Evolutionary conservation across 2,797 vertebrate species (phyloP).

Genomic region (Sciurus carolinensis): DNA sequence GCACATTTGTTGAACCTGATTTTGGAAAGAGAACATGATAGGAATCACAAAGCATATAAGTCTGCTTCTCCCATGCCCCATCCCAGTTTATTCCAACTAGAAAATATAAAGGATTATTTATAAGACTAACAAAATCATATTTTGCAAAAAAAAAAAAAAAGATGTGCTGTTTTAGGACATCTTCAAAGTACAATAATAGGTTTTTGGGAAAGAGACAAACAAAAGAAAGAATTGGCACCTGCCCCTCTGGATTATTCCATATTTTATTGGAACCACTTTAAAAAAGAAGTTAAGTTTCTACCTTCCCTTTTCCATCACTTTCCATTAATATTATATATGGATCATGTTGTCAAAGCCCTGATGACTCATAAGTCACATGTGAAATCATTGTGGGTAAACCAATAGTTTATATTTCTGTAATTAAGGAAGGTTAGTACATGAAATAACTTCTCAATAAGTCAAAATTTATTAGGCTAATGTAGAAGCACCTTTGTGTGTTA

Average conservation of each 20-base stretch:
- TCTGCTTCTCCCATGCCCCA: neutral
- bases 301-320: neutral
- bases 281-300: neutral
- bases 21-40: slow-evolving; percentile 24
- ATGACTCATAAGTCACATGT: neutral
- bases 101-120: slow-evolving; percentile 25
- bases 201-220: neutral
- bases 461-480: neutral
- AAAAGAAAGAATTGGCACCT: neutral
- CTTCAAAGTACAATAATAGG: neutral
- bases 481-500: neutral
- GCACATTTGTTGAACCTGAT: neutral
- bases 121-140: slow-evolving; percentile 6
- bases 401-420: neutral
- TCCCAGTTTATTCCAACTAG: neutral
- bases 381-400: slow-evolving; percentile 32
- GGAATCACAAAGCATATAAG: slow-evolving; percentile 6
- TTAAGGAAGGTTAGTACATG: neutral
- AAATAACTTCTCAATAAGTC: neutral
- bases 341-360: neutral
- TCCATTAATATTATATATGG: neutral
- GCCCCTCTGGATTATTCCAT: neutral
- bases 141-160: neutral
- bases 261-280: neutral
- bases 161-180: neutral